Evolutionary conservation across 2,888 invertebrate genomes (phyloP).

Genomic region (Erpobdella octoculata): DNA sequence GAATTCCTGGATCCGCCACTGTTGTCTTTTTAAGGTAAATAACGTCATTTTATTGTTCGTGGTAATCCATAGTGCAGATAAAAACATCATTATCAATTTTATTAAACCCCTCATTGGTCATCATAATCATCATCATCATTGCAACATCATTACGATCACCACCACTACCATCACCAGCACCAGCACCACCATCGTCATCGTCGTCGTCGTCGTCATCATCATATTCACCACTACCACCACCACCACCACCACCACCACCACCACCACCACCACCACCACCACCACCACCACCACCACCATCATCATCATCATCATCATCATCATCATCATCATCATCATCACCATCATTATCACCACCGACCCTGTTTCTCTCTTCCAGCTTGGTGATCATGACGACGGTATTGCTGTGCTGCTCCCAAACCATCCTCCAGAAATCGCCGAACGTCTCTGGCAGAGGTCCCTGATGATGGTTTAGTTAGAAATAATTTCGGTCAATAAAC

Average conservation of each 20-base stretch:
- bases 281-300: not conserved
- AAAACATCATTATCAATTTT: too few species aligned
- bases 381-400: constrained; percentile 30
- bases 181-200: not conserved
- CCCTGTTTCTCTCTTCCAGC: constrained; percentile 31
- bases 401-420: constrained; percentile 28
- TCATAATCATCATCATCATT: too few species aligned
- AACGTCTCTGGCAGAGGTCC: constrained; percentile 27
- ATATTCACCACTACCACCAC: too few species aligned
- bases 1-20: too few species aligned
- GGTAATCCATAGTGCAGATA: too few species aligned
- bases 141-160: not conserved
- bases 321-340: not conserved
- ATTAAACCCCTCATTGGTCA: too few species aligned
- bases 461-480: too few species aligned
- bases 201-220: not conserved
- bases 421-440: constrained; percentile 29
- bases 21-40: too few species aligned
- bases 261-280: too few species aligned
- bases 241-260: too few species aligned
- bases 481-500: too few species aligned
- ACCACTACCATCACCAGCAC: not conserved
- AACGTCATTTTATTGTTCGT: too few species aligned
- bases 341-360: not conserved
- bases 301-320: not conserved